These are phyloP conservation scores for Takifugu flavidus DNA, from an alignment of 2,113 vertebrate species.

Conservation along the genomic window DNA sequence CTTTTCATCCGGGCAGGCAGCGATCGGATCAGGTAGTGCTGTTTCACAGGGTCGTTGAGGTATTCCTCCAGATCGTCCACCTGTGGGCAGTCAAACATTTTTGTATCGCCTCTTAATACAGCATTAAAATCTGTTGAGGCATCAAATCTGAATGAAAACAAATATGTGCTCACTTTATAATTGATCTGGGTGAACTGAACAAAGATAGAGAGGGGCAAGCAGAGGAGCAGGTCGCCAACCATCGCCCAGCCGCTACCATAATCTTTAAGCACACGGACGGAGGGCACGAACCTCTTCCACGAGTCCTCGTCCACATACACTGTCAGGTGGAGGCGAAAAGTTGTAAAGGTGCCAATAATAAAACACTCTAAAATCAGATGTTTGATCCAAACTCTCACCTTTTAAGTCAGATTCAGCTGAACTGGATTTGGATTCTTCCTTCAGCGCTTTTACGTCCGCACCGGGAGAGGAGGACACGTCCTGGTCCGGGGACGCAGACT, in stretches of 20 bases:
- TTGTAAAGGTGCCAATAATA: neutral
- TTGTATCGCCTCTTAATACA: neutral
- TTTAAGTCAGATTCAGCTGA: slow-evolving; percentile 15
- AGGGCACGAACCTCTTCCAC: slow-evolving; percentile 86
- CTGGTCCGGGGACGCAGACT: neutral
- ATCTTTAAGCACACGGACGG: slow-evolving; percentile 80
- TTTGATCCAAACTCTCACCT: slow-evolving; percentile 26
- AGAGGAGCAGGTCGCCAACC: slow-evolving; percentile 86
- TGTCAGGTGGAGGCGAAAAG: slow-evolving; percentile 31
- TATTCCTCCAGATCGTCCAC: slow-evolving; percentile 87
- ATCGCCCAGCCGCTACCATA: slow-evolving; percentile 86
- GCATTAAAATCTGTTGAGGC: too few relatives aligned
- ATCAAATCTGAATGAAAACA: neutral
- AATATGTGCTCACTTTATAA: slow-evolving; percentile 80
- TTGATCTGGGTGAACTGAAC: slow-evolving; percentile 90
- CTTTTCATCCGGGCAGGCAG: slow-evolving; percentile 83
- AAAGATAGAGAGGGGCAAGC: slow-evolving; percentile 90
- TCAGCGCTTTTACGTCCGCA: slow-evolving; percentile 34
- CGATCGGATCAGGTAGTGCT: slow-evolving; percentile 82
- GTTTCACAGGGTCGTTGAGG: slow-evolving; percentile 85
- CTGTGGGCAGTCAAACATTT: slow-evolving; percentile 56
- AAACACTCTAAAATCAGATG: neutral
- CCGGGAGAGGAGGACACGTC: neutral
- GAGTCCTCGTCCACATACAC: slow-evolving; percentile 82
- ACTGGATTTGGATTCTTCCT: neutral